Percentiles rank a stretch among this genome's conserved stretches.
These are phyloP conservation scores for Callocephalon fimbriatum DNA, from an alignment of 2,113 vertebrate species.

Conservation along the genomic window DNA sequence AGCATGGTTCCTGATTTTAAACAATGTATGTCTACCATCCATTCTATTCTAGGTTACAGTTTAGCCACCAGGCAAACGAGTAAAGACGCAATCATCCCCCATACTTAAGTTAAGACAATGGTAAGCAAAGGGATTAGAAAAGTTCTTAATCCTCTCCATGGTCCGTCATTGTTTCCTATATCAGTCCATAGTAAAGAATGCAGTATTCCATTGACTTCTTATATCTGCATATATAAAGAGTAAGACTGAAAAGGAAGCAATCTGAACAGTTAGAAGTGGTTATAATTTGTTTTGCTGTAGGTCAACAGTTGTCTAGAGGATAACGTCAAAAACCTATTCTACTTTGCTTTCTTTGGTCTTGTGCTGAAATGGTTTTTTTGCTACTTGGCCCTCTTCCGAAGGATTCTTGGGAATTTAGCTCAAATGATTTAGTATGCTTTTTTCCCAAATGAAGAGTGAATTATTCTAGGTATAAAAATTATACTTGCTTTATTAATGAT, in stretches of 20 bases:
- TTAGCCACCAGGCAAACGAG: no score
- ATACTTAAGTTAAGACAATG: no score
- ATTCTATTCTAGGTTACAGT: no score
- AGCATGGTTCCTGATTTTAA: no score
- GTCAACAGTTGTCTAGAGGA: neutral
- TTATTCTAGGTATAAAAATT: conserved; percentile 45
- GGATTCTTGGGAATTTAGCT: conserved; percentile 19
- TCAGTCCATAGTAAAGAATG: neutral
- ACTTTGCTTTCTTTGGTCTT: conserved; percentile 10
- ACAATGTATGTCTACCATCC: no score
- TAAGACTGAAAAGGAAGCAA: neutral
- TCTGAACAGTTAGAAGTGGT: neutral
- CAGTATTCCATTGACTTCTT: neutral
- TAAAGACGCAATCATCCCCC: no score
- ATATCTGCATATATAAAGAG: neutral
- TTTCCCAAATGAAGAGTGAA: neutral
- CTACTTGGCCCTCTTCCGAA: neutral
- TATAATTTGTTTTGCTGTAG: conserved; percentile 5
- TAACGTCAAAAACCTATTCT: conserved; percentile 13
- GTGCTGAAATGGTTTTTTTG: neutral
- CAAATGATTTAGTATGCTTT: neutral
- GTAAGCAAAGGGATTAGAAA: no score
- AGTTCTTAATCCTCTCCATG: no score
- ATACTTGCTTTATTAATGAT: conserved; percentile 33
- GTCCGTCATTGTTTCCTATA: no score